Percentiles rank a stretch among this genome's conserved stretches.
These are phyloP conservation scores for Rhingia campestris DNA, from an alignment of 2,888 invertebrate genomes.

Conservation along the genomic window DNA sequence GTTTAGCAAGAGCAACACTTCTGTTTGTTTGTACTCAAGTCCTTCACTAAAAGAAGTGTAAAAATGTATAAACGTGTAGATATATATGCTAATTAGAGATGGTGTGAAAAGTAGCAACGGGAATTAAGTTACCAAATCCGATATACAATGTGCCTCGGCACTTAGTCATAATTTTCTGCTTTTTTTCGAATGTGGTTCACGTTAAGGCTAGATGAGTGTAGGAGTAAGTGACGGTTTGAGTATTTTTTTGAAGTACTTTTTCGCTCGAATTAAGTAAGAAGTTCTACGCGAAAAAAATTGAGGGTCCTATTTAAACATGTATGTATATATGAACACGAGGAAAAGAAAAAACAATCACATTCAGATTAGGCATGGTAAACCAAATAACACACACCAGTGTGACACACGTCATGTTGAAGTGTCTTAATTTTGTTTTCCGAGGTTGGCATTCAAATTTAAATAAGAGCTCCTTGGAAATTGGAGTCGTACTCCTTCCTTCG, in stretches of 20 bases:
- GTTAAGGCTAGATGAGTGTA: neutral
- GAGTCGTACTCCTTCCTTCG: too few relatives aligned
- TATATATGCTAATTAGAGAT: conserved; percentile 32
- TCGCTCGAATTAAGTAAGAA: conserved; percentile 33
- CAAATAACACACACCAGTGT: too few relatives aligned
- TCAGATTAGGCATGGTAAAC: too few relatives aligned
- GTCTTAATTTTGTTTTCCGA: too few relatives aligned
- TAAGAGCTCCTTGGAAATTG: too few relatives aligned
- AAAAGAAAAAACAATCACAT: too few relatives aligned
- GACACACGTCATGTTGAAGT: too few relatives aligned
- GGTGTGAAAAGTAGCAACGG: conserved; percentile 49
- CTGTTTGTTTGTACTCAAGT: conserved; percentile 52
- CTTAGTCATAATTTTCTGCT: conserved; percentile 43
- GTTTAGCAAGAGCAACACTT: neutral
- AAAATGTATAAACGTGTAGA: conserved; percentile 13
- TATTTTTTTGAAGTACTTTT: conserved; percentile 17
- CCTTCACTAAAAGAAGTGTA: conserved; percentile 8
- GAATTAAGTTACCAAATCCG: conserved; percentile 55
- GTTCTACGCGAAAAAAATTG: neutral
- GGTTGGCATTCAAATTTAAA: too few relatives aligned
- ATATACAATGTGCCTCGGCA: conserved; percentile 49
- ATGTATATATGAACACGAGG: neutral
- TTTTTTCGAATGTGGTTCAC: conserved; percentile 8
- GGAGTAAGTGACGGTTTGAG: neutral
- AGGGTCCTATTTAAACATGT: neutral